These are phyloP conservation scores for Entelurus aequoreus DNA, from an alignment of 2,113 vertebrate genomes.

Conservation along the genomic window DNA sequence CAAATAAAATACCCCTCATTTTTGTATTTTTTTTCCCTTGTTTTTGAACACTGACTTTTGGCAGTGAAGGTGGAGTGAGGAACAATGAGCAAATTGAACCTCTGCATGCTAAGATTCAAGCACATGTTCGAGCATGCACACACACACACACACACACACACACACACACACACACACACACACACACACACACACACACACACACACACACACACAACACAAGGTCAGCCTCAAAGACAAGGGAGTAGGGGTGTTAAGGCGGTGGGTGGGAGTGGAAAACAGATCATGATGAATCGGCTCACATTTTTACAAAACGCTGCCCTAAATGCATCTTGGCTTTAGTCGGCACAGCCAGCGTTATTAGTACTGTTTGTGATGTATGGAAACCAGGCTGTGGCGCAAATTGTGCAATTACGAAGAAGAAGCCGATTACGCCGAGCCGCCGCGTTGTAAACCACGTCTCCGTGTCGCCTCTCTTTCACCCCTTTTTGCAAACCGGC, in stretches of 20 bases:
- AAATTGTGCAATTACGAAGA: conserved; percentile 99
- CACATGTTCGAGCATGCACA: conserved; percentile 21
- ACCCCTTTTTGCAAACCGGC: conserved; percentile 17
- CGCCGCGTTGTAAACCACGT: conserved; percentile 46
- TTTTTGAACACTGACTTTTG: no score
- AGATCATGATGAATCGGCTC: conserved; percentile 96
- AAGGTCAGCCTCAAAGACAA: conserved; percentile 94
- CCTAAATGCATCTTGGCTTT: conserved; percentile 80
- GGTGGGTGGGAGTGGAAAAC: conserved; percentile 84
- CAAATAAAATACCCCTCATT: no score
- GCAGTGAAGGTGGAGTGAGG: conserved; percentile 53
- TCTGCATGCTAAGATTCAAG: conserved; percentile 50
- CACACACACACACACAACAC: conserved; percentile 57
- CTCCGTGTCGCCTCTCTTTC: conserved; percentile 6
- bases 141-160: conserved; percentile 37
- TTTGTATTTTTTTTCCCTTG: no score
- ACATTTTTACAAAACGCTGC: conserved; percentile 90
- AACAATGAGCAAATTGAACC: conserved; percentile 93
- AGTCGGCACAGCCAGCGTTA: conserved; percentile 62
- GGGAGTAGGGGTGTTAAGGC: conserved; percentile 73
- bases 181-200: conserved; percentile 64
- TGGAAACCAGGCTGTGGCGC: conserved; percentile 88
- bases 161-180: conserved; percentile 63
- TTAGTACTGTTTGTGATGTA: conserved; percentile 86
- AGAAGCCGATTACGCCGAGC: conserved; percentile 79